Base-by-base conservation (phyloP, 2,888 invertebrate species). In the Orchesellides sinensis region DNA sequence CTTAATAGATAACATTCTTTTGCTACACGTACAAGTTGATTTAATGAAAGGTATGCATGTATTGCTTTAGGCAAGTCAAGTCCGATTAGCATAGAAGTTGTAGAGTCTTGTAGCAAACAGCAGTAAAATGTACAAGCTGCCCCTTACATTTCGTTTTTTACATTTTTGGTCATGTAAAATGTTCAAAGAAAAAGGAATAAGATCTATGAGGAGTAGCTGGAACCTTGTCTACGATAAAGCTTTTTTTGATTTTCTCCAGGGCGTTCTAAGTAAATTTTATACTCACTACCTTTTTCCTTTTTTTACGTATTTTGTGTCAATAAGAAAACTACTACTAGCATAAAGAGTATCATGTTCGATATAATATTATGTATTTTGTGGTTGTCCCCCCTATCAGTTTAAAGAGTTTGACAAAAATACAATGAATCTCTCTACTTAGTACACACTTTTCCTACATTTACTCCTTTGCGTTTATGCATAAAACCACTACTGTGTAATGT, bases 1-100 rank as follows among this genome's bases (percentile, higher is more conserved):
- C 2, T n/a, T n/a, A 35, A 59, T 5, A 59, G 35, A 69, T 52
- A n/a, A 63, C 52, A 14, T 65, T 63, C n/a, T 35, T 66, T 49
- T 25, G 47, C 49, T 49, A 25, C 47, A 47, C 49, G 47, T 69
- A 8, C 27, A 79, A 63, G 70, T 70, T 35, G 70, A 72, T 78
- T 78, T 79, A 79, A 79, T 79, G 63, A 40, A n/a, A 40, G 19
- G n/a, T n/a, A n/a, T n/a, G n/a, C n/a, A n/a, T n/a, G 59, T 35
- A 63, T 40, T 21, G 63, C 65, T 79, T 63, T 79, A 79, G 79
- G 70, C 70, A 79, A 65, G 63, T 23, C 70, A 45, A 54, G 79
- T 72, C 70, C 25, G 63, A 70, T 79, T 79, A 70, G 70, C 69
- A 78, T 78, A 73, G 65, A 49, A 52, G 61, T 54, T n/a, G n/a